Evolutionary conservation across 2,113 vertebrate genomes (phyloP), one percentile per base, ranked within the genome.

Genomic region (Nothobranchius furzeri): DNA sequence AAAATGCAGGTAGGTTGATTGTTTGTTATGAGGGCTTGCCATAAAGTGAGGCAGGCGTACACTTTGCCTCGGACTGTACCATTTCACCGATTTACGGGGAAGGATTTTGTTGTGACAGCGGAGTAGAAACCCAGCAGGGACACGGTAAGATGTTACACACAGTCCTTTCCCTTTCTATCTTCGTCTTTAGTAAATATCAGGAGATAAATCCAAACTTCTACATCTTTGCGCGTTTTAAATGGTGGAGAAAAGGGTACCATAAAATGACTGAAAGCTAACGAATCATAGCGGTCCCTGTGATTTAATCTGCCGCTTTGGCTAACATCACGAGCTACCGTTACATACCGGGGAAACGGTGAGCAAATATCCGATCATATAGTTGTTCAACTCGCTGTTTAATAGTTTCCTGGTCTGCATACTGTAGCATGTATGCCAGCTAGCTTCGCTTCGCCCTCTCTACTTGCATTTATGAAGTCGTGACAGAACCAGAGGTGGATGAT

Each of bases 91-190:
- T 64, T 58, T 61, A 82, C 75, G 59, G 78, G 88, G 82, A 74
- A 71, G 78, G 76, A 86, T 86, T 87, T 62, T 85, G 87, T 88
- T 89, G 83, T 88, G 83, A 87, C 83, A 87, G 88, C 68, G 40
- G 66, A 84, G 76, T 72, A 61, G 64, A 64, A 83, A 80, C 82
- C 88, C 83, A 86, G 87, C 64, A 50, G 83, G 78, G 58, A 75
- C 14, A 88, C 86, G 85, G 88, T 80, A 81, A 87, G 84, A 53
- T 24, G n/a, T 60, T 24, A 42, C 64, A 20, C 10, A 10, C 1
- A 35, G 25, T 54, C 6, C 42, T 75, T 75, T 13, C 6, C 55
- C 37, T 14, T 0, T 63, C 2, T 58, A 4, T 48, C 69, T 61
- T 15, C 11, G 49, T 37, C 20, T 47, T 8, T 12, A 58, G 24